A percentile compares a stretch with the other conserved stretches of the same genome.
These are phyloP conservation scores for Puntigrus tetrazona DNA, from an alignment of 2,113 vertebrate genomes.

Conservation along the genomic window DNA sequence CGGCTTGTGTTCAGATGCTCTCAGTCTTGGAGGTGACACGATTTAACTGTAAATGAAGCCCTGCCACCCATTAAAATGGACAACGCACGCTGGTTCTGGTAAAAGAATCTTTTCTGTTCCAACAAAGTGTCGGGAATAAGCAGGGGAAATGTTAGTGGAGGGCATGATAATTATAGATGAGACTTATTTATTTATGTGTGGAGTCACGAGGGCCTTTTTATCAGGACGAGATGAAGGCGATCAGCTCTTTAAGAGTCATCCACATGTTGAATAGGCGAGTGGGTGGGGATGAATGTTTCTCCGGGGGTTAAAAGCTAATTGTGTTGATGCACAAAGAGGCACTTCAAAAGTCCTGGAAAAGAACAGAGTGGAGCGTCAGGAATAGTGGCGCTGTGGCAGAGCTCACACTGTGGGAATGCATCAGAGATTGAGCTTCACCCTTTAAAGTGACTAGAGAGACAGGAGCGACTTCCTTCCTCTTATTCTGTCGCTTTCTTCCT, in stretches of 20 bases:
- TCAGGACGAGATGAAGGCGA: slow-evolving; percentile 29
- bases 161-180: slow-evolving; percentile 52
- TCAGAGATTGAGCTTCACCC: slow-evolving; percentile 41
- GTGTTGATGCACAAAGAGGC: slow-evolving; percentile 55
- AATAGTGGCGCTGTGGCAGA: slow-evolving; percentile 29
- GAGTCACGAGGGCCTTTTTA: slow-evolving; percentile 32
- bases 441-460: slow-evolving; percentile 40
- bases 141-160: slow-evolving; percentile 40
- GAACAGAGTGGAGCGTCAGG: slow-evolving; percentile 37
- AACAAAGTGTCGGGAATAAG: slow-evolving; percentile 25
- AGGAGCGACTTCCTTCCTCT: slow-evolving; percentile 29
- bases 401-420: slow-evolving; percentile 53
- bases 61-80: slow-evolving; percentile 53
- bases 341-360: slow-evolving; percentile 48
- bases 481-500: slow-evolving; percentile 22
- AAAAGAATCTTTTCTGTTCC: slow-evolving; percentile 46
- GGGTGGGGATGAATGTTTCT: slow-evolving; percentile 46
- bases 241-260: slow-evolving; percentile 44
- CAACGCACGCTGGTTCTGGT: slow-evolving; percentile 34
- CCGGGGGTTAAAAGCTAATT: slow-evolving; percentile 55
- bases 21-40: slow-evolving; percentile 54
- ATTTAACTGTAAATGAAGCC: slow-evolving; percentile 62
- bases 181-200: slow-evolving; percentile 29
- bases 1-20: slow-evolving; percentile 49
- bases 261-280: slow-evolving; percentile 48